phyloP scores from a whole-genome alignment of 2,113 vertebrate genomes.

The Eretmochelys imbricata region DNA sequence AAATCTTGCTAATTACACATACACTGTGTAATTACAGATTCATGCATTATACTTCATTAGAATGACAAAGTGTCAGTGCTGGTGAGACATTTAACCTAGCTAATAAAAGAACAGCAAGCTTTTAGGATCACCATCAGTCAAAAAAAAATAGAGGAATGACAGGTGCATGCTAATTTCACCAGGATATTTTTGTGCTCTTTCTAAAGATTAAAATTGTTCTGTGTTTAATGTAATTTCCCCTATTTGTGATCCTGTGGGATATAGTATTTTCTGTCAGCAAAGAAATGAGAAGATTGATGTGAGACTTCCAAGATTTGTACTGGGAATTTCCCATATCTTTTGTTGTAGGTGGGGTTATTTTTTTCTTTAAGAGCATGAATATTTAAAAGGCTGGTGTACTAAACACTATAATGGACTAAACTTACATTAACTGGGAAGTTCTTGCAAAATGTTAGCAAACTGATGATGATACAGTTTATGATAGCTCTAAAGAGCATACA shows the following conservation, averaged over 20 bases:
- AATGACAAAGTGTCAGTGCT: constrained; percentile 57
- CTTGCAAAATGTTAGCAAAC: not conserved
- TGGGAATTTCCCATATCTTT: not conserved
- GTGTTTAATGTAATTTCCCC: constrained; percentile 43
- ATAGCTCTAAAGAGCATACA: not conserved
- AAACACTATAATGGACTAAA: not conserved
- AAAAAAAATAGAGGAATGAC: not conserved
- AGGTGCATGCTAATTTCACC: constrained; percentile 8
- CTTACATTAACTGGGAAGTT: not conserved
- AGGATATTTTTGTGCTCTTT: not conserved
- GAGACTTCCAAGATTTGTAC: not conserved
- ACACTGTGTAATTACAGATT: constrained; percentile 64
- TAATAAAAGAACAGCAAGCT: constrained; percentile 40
- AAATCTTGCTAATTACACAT: constrained; percentile 63
- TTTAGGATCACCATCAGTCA: constrained; percentile 50
- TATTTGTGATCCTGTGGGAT: not conserved
- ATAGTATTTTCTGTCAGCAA: constrained; percentile 25
- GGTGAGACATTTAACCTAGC: constrained; percentile 38
- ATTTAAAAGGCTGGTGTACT: not conserved
- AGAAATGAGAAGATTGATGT: constrained; percentile 13
- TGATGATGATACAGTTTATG: not conserved
- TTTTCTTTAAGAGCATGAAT: fast-evolving
- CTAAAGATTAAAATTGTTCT: constrained; percentile 16
- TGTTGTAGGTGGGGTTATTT: not conserved
- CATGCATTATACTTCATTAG: constrained; percentile 45